These are phyloP conservation scores for Anthoscopus minutus DNA, from an alignment of 2,113 vertebrate species.

Conservation along the genomic window DNA sequence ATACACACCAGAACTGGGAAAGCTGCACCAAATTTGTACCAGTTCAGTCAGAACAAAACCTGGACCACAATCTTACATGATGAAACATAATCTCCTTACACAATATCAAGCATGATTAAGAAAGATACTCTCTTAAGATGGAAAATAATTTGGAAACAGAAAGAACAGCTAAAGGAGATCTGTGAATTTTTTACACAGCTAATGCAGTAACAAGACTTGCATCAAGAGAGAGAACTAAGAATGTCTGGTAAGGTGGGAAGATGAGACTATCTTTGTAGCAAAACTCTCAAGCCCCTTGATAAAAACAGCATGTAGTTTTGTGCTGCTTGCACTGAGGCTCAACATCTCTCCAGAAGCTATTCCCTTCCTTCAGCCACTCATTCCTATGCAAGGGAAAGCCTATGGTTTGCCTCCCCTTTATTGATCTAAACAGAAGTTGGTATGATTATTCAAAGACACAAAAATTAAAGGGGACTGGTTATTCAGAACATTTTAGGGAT, in stretches of 20 bases:
- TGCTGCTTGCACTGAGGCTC: not conserved
- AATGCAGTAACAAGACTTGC: not conserved
- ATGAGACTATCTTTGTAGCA: not conserved
- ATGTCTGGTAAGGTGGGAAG: not conserved
- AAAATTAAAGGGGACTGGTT: not conserved
- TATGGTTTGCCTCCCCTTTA: not conserved
- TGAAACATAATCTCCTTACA: conserved; percentile 2
- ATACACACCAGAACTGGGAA: not conserved
- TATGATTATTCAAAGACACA: not conserved
- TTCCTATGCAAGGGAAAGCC: not conserved
- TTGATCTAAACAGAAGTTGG: not conserved
- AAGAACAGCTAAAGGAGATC: not conserved
- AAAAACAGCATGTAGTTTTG: not conserved
- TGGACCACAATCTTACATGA: not conserved
- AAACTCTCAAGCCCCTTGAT: not conserved
- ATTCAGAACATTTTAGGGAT: not conserved
- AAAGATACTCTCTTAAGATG: not conserved
- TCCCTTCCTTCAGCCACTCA: not conserved
- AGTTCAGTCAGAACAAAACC: conserved; percentile 38
- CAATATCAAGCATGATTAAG: not conserved
- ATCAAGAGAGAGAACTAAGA: not conserved
- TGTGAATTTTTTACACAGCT: not conserved
- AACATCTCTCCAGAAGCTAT: not conserved
- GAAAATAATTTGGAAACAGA: not conserved
- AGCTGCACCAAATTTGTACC: not conserved